phyloP scores from a whole-genome alignment of 1,140 invertebrate genomes.

The Magallana ariakensis region DNA sequence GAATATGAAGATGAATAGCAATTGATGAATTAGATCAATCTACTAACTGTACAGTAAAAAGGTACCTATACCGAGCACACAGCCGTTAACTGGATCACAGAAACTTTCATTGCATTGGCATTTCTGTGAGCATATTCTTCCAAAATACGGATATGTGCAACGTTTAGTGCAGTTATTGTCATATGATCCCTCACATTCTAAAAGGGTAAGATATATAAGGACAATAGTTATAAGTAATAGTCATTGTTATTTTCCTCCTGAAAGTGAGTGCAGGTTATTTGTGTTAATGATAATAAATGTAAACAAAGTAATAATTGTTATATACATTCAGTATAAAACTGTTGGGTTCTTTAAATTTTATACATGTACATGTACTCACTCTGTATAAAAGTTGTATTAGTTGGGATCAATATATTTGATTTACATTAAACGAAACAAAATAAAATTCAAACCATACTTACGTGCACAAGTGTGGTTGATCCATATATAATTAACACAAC shows the following conservation, averaged over 20 bases:
- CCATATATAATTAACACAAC: background rate
- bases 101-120: background rate
- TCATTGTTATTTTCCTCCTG: background rate
- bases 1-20: no score
- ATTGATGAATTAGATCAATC: no score
- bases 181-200: background rate
- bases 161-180: background rate
- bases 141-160: background rate
- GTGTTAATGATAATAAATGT: no score
- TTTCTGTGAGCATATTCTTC: background rate
- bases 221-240: background rate
- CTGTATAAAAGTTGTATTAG: no score
- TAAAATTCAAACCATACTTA: background rate
- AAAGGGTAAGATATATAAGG: background rate
- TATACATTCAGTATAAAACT: no score
- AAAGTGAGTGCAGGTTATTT: no score
- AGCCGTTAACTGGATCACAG: background rate
- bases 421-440: no score
- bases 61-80: background rate
- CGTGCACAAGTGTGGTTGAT: background rate
- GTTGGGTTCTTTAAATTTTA: no score
- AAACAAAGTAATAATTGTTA: no score
- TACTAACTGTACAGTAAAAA: no score
- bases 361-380: no score
- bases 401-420: no score